phyloP scores from a whole-genome alignment of 2,888 invertebrate genomes.

The Hirtodrosophila cameraria region DNA sequence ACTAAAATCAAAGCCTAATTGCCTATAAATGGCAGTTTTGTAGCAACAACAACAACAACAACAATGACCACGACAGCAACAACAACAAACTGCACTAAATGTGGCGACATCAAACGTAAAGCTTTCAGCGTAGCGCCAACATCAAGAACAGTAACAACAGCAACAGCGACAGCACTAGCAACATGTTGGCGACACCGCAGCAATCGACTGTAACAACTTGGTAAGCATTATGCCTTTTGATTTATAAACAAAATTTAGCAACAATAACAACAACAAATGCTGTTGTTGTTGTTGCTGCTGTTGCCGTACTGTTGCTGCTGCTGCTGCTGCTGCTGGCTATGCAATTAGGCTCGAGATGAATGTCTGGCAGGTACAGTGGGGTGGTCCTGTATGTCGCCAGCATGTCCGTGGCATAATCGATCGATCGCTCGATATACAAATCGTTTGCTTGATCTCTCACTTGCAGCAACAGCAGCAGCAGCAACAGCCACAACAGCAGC shows the following conservation, averaged over 20 bases:
- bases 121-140: slow-evolving; percentile 66
- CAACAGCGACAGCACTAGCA: slow-evolving; percentile 24
- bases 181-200: slow-evolving; percentile 30
- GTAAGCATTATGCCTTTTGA: slow-evolving; percentile 66
- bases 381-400: slow-evolving; percentile 79
- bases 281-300: slow-evolving; percentile 36
- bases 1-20: slow-evolving; percentile 74
- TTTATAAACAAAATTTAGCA: slow-evolving; percentile 80
- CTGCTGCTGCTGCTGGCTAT: slow-evolving; percentile 50
- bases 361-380: slow-evolving; percentile 57
- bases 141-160: slow-evolving; percentile 43
- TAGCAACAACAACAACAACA: slow-evolving; percentile 25
- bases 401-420: slow-evolving; percentile 60
- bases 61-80: slow-evolving; percentile 14
- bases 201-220: slow-evolving; percentile 37
- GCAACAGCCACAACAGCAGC: slow-evolving; percentile 34
- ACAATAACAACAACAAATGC: slow-evolving; percentile 62
- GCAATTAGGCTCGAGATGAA: slow-evolving; percentile 66
- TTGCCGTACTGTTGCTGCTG: slow-evolving; percentile 36
- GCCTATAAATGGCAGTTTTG: slow-evolving; percentile 80
- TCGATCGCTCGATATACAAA: slow-evolving; percentile 70
- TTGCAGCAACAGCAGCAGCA: slow-evolving; percentile 46
- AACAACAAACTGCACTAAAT: slow-evolving; percentile 41
- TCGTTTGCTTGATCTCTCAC: slow-evolving; percentile 79
- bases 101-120: slow-evolving; percentile 77